Evolutionary conservation across 2,888 invertebrate species (phyloP), one percentile per base, ranked within the genome.

Genomic region (Zhuqinia jingwanae): DNA sequence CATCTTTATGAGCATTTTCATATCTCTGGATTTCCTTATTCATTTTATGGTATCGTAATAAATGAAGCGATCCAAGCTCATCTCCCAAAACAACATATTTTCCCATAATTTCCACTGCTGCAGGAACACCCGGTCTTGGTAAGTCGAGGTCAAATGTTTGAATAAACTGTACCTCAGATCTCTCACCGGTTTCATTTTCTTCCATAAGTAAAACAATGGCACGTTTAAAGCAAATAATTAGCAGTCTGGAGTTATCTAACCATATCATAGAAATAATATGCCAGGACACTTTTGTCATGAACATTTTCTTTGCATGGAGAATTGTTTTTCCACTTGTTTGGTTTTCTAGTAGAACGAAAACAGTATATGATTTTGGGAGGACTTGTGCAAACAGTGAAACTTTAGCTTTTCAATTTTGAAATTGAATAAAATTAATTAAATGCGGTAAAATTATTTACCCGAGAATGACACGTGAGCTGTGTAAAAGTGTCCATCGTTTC

Each of bases 1-100:
- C 87, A 20, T 88, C 85, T 17, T 81, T 88, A 22, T 88, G 88
- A 15, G 63, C 80, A 15, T 60, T 77, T 53, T 85, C 85, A 20
- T 73, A 60, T 58, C 60, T 85, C 13, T 47, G 47, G 13, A 85
- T 73, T 13, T 47, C 73, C 20, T 73, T 50, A 56, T 68, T 84
- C 3, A 68, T 15, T 50, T 85, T 73, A 25, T 78, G 79, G 25
- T 85, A 85, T 15, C 79, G 73, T 0, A 87, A 76, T n/a, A 84
- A 5, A 25, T 84, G 79, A 10, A 84, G 22, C 1, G 79, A 17
- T 17, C 88, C 88, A 1, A 76, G 10, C 22, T 88, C 88, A 60
- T 88, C 88, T 5, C 88, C 88, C 5, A 82, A 10, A n/a, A 83
- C 63, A 6, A 81, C 25, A 25, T 78, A 60, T 27, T 87, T 82